These are phyloP conservation scores for Epinotia nisella DNA, from an alignment of 2,888 invertebrate species.

Conservation along the genomic window DNA sequence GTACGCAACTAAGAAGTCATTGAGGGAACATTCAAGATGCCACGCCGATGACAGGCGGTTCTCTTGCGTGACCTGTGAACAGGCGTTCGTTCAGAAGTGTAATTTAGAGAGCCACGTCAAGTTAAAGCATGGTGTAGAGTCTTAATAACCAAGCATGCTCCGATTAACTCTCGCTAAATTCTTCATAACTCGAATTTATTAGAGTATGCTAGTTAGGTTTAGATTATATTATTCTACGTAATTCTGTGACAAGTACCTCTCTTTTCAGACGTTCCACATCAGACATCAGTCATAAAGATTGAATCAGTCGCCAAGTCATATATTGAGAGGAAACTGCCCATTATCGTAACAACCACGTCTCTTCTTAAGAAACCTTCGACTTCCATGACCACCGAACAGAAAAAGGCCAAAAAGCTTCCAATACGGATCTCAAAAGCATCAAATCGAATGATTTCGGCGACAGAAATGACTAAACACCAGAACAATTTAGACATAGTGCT, in stretches of 20 bases:
- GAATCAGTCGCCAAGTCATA: neutral
- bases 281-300: conserved; percentile 3
- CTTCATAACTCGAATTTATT: neutral
- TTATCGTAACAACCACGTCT: conserved; percentile 1
- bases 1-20: conserved; percentile 64
- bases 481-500: conserved; percentile 52
- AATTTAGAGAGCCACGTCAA: conserved; percentile 72
- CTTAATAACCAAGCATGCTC: neutral
- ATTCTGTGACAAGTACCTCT: conserved; percentile 18
- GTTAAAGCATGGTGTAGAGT: neutral
- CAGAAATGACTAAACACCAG: conserved; percentile 46
- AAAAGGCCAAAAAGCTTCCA: neutral
- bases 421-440: neutral
- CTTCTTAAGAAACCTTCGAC: conserved; percentile 44
- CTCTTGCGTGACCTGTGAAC: conserved; percentile 51
- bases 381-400: neutral
- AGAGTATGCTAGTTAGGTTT: neutral
- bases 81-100: conserved; percentile 61
- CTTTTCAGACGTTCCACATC: conserved; percentile 29
- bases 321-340: neutral
- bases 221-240: neutral
- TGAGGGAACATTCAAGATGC: conserved; percentile 63
- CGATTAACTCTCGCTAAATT: neutral
- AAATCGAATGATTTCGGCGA: neutral
- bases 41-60: conserved; percentile 48